Conservation (phyloP, 2,113 vertebrate genomes). For the Perca schrenkii region DNA sequence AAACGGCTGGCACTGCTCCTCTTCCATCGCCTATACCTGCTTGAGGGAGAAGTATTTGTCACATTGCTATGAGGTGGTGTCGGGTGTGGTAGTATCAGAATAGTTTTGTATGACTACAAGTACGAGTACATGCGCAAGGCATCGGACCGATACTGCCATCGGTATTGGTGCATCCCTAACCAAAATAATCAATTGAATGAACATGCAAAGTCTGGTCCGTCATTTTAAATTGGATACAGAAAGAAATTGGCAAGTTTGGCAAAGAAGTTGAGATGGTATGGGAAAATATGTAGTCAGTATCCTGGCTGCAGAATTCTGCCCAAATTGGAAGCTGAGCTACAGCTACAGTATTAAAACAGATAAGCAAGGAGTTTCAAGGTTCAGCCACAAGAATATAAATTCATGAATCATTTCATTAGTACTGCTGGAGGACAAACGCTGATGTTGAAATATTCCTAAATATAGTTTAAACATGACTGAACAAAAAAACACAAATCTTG, state of each 20-base stretch:
- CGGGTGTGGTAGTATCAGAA: too few species aligned
- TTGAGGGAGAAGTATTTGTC: too few species aligned
- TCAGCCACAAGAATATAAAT: not conserved
- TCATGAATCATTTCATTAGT: not conserved
- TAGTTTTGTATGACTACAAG: too few species aligned
- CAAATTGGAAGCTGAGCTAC: not conserved
- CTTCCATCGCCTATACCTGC: too few species aligned
- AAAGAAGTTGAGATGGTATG: not conserved
- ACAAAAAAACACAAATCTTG: not conserved
- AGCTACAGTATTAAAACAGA: not conserved
- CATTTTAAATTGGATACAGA: too few species aligned
- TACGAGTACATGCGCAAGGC: too few species aligned
- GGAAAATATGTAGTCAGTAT: slow-evolving; percentile 1
- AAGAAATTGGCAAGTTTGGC: not conserved
- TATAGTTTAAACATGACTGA: not conserved
- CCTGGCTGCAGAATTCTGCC: not conserved
- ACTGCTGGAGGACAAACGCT: not conserved
- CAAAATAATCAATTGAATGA: too few species aligned
- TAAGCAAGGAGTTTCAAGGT: not conserved
- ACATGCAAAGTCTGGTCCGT: too few species aligned
- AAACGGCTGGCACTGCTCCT: too few species aligned
- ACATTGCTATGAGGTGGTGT: too few species aligned
- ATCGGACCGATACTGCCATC: too few species aligned
- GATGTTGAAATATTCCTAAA: not conserved
- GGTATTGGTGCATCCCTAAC: too few species aligned